Evolutionary conservation across 2,113 vertebrate species (phyloP).

Genomic region (Entomyzon cyanotis): DNA sequence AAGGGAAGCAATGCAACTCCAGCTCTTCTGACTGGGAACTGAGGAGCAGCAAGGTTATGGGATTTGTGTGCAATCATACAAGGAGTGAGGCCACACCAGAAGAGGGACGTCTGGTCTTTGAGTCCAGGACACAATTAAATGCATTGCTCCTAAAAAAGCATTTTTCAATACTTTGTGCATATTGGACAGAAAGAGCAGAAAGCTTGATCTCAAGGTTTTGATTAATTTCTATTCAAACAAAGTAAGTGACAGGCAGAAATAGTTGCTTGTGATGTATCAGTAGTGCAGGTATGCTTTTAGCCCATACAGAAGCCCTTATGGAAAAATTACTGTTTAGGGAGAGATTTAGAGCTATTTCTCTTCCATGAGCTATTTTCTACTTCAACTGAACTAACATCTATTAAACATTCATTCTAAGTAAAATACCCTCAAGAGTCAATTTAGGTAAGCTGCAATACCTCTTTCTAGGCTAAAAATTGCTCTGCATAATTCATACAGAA

Average conservation of each 20-base stretch:
- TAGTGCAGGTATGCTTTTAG: not conserved
- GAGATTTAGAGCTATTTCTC: conserved; percentile 8
- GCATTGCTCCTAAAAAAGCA: not conserved
- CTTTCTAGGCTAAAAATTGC: conserved; percentile 12
- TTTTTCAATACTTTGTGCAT: not conserved
- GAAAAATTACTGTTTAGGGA: not conserved
- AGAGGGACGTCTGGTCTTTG: not conserved
- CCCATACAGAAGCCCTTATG: not conserved
- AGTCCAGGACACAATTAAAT: not conserved
- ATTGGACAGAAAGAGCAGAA: not conserved
- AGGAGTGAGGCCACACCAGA: not conserved
- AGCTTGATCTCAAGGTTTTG: not conserved
- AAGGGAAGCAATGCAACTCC: not conserved
- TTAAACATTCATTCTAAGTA: conserved; percentile 43
- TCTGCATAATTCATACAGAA: not conserved
- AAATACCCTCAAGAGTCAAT: conserved; percentile 34
- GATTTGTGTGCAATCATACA: not conserved
- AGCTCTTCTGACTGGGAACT: not conserved
- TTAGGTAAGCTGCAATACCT: conserved; percentile 22
- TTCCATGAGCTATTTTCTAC: conserved; percentile 22
- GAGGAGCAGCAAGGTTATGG: not conserved
- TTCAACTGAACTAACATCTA: conserved; percentile 21
- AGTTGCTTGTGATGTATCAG: not conserved
- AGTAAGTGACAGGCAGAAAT: not conserved
- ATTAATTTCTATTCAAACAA: not conserved